Conservation (phyloP, 2,797 vertebrate species). For the Sus cebifrons region DNA sequence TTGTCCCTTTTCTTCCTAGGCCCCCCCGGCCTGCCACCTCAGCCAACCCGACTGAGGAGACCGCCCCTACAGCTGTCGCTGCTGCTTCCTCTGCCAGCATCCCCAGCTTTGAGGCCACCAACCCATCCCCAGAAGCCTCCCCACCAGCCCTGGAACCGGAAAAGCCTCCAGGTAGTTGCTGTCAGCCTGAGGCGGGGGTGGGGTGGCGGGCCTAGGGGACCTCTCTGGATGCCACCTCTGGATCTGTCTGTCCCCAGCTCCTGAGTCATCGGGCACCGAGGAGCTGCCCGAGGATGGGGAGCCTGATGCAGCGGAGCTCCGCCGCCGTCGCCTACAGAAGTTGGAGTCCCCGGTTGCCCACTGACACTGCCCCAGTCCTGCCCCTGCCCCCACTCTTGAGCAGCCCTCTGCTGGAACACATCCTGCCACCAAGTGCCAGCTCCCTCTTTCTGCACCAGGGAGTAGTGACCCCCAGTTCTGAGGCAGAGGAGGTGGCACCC, state of each 20-base stretch:
- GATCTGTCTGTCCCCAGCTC: conserved; percentile 64
- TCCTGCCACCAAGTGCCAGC: conserved; percentile 85
- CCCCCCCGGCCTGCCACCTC: conserved; percentile 77
- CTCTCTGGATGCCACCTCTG: neutral
- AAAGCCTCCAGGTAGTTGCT: conserved; percentile 67
- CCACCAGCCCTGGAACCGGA: conserved; percentile 62
- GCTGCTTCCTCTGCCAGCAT: conserved; percentile 71
- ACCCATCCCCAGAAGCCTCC: conserved; percentile 61
- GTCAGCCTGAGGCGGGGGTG: fast-evolving
- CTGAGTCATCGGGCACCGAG: conserved; percentile 82
- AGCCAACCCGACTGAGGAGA: conserved; percentile 67
- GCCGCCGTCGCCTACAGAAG: conserved; percentile 95
- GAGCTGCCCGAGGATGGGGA: conserved; percentile 88
- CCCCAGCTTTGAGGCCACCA: conserved; percentile 72
- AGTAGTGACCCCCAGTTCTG: conserved; percentile 67
- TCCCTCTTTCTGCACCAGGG: conserved; percentile 72
- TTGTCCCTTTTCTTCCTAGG: conserved; percentile 46
- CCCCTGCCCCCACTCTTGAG: conserved; percentile 45
- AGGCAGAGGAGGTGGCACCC: conserved; percentile 55
- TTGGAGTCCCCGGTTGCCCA: conserved; percentile 93
- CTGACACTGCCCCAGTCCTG: conserved; percentile 87
- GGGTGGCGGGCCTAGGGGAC: too few species aligned
- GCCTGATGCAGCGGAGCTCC: conserved; percentile 93
- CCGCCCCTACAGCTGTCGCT: neutral
- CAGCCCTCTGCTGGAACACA: conserved; percentile 69